Conservation (phyloP, 2,888 invertebrate genomes). For the Drosophila limbata region DNA sequence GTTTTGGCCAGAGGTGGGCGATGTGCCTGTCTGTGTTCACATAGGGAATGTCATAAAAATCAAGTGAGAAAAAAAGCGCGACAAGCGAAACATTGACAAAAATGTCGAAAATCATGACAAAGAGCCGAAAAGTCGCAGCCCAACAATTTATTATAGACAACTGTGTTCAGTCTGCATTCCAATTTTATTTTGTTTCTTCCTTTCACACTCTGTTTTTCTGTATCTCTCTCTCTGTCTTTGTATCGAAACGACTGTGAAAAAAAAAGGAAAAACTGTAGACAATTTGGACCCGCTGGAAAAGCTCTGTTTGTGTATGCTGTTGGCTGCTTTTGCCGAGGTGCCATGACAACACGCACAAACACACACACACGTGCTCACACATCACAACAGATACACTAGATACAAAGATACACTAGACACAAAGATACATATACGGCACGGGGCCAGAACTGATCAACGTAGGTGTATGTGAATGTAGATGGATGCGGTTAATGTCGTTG, state of each 20-base stretch:
- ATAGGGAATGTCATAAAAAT: constrained; percentile 72
- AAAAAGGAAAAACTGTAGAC: constrained; percentile 51
- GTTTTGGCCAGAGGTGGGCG: constrained; percentile 45
- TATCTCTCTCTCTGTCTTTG: neutral
- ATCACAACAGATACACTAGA: constrained; percentile 12
- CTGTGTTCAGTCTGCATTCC: constrained; percentile 60
- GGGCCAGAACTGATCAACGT: constrained; percentile 63
- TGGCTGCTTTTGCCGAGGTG: constrained; percentile 24
- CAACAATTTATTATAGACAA: constrained; percentile 73
- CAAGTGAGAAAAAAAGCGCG: constrained; percentile 47
- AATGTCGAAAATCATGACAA: constrained; percentile 68
- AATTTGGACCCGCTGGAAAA: constrained; percentile 61
- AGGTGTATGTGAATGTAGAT: constrained; percentile 34
- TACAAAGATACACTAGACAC: constrained; percentile 26
- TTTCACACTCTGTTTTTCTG: neutral
- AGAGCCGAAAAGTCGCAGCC: constrained; percentile 36
- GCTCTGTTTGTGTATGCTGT: constrained; percentile 31
- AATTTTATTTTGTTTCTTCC: constrained; percentile 23
- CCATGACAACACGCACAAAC: constrained; percentile 50
- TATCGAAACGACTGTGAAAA: neutral
- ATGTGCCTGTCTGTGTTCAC: constrained; percentile 20
- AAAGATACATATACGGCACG: constrained; percentile 10
- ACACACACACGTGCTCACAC: neutral
- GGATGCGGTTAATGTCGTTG: constrained; percentile 59
- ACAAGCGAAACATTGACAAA: constrained; percentile 32